Base-by-base conservation (phyloP, 2,113 vertebrate genomes). In the Mormyrus iriodes region DNA sequence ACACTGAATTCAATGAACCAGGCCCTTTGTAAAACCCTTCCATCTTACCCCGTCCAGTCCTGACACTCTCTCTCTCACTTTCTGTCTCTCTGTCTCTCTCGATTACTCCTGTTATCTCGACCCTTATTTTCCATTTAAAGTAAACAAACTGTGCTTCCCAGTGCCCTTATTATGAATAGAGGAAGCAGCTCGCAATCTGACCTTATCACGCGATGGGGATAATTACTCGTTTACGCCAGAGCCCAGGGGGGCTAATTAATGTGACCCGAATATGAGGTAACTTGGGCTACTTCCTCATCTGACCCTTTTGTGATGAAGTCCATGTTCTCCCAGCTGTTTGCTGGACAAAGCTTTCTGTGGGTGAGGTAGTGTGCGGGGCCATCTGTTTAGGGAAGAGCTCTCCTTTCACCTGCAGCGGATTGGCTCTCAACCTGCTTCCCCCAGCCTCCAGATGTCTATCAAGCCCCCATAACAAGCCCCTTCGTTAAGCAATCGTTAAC, bases 221-320 rank as follows among this genome's bases (percentile, higher is more conserved):
- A 95, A 95, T 95, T 93, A 91, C 91, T 86, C 93, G 93, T 95
- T 95, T 94, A 94, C 93, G 91, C 94, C 93, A 92, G 91, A 88
- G 88, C 91, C 93, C 93, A 91, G 91, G 89, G 94, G 93, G 95
- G 95, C 93, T 92, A 93, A 95, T 95, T 95, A 95, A 94, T 95
- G 94, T 91, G 92, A 93, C 93, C 91, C 94, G 94, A 93, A 95
- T 95, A 94, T 95, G 94, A 92, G 91, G 94, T 88, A 94, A 94
- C 94, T 92, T 48, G 13, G 52, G 76, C 39, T n/a, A 35, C 52
- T 85, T 42, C 39, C 35, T 27, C 17, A 10, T 21, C 15, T 55
- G 73, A 83, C 49, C 35, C 69, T 76, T 79, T 79, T 79, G 15
- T 51, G 51, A 51, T 52, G 5, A 44, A 82, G 51, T 10, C 69